Evolutionary conservation across 2,113 vertebrate genomes (phyloP), one percentile per base, ranked within the genome.

Genomic region (Recurvirostra avosetta): DNA sequence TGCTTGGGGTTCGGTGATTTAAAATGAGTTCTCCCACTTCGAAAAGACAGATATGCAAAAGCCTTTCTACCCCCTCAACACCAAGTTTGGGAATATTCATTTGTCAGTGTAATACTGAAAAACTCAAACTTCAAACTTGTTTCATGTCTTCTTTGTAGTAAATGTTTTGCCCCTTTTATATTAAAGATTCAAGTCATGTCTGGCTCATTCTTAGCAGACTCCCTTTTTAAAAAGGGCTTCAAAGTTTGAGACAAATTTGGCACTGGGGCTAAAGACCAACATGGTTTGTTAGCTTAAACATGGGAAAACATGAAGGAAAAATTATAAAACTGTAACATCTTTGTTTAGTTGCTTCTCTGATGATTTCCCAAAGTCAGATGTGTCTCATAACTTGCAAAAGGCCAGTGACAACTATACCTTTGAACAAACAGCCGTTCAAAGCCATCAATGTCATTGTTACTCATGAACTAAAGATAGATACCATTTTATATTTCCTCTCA

Each of bases 231-330:
- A 74, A 91, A 75, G 40, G 56, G 58, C 74, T 90, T 78, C 73
- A 72, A 91, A 92, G 56, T 84, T 61, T 52, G 76, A 91, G 3
- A 9, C 13, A 62, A 17, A 62, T 74, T 86, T 75, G 79, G 95
- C 75, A 86, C 50, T 11, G 21, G 30, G 45, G 43, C 68, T 72
- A 34, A 67, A 74, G 74, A 82, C 20, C 40, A 75, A 40, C 68
- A 26, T 5, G 26, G 40, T 72, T 74, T 72, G 43, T 63, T 72
- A 58, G 52, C 56, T 5, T 53, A 45, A 94, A 87, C 52, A 92
- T 27, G 58, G 56, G 62, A 62, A 94, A 94, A 94, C 49, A 86
- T 26, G 40, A 85, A 78, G 89, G 74, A 63, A 72, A 21, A 95
- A 72, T 7, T 72, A 40, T 12, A 75, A 65, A 84, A 93, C 65